These are phyloP conservation scores for Helogale parvula DNA, from an alignment of 2,113 vertebrate genomes.

Conservation along the genomic window DNA sequence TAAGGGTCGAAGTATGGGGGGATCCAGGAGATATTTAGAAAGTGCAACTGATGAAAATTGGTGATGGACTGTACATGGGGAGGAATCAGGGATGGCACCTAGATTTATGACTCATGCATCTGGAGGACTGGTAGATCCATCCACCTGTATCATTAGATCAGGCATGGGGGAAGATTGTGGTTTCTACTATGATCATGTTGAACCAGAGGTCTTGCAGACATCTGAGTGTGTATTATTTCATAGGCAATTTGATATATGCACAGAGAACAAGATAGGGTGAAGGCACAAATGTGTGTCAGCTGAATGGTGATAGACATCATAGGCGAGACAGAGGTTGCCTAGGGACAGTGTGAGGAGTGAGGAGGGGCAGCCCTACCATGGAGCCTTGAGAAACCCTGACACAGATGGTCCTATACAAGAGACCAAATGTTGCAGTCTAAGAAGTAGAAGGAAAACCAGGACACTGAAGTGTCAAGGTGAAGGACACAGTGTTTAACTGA, in stretches of 20 bases:
- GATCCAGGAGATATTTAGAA: not conserved
- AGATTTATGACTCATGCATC: not conserved
- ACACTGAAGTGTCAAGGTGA: too few relatives aligned
- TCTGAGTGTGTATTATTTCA: not conserved
- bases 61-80: not conserved
- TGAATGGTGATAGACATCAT: not conserved
- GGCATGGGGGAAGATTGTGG: not conserved
- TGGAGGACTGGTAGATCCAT: not conserved
- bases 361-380: not conserved
- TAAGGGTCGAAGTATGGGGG: not conserved
- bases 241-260: not conserved
- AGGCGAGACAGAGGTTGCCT: not conserved
- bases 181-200: not conserved
- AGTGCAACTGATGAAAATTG: not conserved
- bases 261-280: not conserved
- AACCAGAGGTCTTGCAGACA: constrained; percentile 6
- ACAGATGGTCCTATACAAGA: not conserved
- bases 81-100: not conserved
- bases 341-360: not conserved
- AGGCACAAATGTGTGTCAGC: not conserved
- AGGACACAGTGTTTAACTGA: not conserved
- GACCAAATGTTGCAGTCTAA: not conserved
- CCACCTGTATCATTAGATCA: not conserved
- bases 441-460: not conserved
- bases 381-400: not conserved